Percentiles rank a stretch among this genome's conserved stretches.
Evolutionary conservation across 2,113 vertebrate genomes (phyloP).

Genomic region (Rhinopomastus cyanomelas): DNA sequence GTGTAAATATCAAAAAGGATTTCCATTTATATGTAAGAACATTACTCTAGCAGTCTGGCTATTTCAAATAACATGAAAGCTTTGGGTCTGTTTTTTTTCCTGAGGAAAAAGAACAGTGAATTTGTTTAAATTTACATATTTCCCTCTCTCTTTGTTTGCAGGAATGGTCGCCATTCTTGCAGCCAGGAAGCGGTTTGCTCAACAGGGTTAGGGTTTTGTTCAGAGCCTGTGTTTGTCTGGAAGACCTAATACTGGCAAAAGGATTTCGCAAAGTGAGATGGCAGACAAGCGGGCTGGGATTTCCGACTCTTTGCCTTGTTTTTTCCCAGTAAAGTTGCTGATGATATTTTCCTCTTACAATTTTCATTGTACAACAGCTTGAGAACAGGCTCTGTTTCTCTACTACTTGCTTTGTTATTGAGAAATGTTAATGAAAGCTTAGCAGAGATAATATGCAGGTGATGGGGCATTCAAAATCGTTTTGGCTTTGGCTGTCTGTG

Average conservation of each 20-base stretch:
- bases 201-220: slow-evolving; percentile 60
- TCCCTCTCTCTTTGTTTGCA: slow-evolving; percentile 73
- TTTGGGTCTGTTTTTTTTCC: too few species aligned
- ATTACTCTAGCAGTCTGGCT: slow-evolving; percentile 72
- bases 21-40: slow-evolving; percentile 83
- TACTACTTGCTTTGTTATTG: background rate
- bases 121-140: slow-evolving; percentile 75
- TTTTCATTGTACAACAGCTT: background rate
- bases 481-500: background rate
- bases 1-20: slow-evolving; percentile 88
- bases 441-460: background rate
- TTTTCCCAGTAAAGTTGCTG: background rate
- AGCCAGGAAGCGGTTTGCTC: slow-evolving; percentile 63
- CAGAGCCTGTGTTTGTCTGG: background rate
- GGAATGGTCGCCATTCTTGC: slow-evolving; percentile 55
- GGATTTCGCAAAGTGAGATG: background rate
- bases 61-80: slow-evolving; percentile 71
- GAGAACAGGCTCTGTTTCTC: background rate
- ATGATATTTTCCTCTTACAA: background rate
- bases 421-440: background rate
- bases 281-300: background rate
- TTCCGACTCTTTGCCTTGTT: background rate
- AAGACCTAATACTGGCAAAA: background rate
- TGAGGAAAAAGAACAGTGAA: slow-evolving; percentile 64
- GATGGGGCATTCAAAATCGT: background rate